These are phyloP conservation scores for Lepidurus couesii DNA, from an alignment of 1,140 invertebrate species.

Conservation along the genomic window DNA sequence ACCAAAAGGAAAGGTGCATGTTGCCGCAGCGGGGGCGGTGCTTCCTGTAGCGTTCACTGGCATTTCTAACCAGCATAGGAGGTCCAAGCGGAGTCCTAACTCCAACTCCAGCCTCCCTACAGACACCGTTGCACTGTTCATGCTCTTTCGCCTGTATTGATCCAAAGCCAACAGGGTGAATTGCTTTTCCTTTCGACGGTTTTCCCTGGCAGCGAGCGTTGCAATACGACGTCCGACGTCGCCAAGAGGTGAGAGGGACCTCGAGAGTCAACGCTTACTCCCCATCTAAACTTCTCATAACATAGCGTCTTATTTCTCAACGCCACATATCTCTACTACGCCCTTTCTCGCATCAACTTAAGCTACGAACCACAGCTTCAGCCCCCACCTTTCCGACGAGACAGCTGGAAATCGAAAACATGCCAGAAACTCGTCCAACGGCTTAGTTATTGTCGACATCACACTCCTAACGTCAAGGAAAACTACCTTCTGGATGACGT, in stretches of 20 bases:
- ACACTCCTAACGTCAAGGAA: background rate
- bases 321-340: background rate
- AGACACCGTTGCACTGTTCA: background rate
- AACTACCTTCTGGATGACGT: constrained; percentile 56
- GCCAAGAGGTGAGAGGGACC: background rate
- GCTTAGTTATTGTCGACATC: background rate
- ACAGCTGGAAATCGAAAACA: background rate
- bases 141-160: background rate
- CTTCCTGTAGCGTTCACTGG: background rate
- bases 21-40: constrained; percentile 8
- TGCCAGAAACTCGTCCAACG: background rate
- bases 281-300: background rate
- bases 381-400: no score
- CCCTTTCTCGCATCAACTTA: background rate
- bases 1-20: background rate
- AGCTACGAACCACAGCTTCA: no score
- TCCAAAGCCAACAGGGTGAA: background rate
- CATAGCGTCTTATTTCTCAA: background rate
- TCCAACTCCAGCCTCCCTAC: background rate
- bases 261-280: background rate
- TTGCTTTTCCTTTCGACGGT: background rate
- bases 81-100: background rate
- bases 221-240: background rate
- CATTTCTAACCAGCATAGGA: background rate
- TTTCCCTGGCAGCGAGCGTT: background rate